Percentiles rank a stretch among this genome's conserved stretches.
Conservation (phyloP, 2,888 invertebrate species). For the Ditula angustiorana region DNA sequence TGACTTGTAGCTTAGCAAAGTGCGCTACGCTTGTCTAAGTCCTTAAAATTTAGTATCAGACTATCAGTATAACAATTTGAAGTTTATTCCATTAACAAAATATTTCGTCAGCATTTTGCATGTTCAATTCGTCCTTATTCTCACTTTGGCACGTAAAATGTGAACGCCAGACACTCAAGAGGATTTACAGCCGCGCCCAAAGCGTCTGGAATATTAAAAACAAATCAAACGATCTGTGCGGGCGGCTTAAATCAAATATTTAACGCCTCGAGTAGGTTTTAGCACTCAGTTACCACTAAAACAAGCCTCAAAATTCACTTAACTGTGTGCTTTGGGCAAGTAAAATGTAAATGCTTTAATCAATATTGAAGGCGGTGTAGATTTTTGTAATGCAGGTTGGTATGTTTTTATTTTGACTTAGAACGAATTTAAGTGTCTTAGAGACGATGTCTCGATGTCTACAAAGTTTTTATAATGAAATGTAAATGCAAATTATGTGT, state of each 20-base stretch:
- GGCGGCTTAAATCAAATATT: conserved; percentile 16
- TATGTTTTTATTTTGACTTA: no score
- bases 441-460: no score
- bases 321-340: not conserved
- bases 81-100: no score
- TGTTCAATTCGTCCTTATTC: no score
- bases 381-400: not conserved
- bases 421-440: no score
- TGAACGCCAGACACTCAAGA: conserved; percentile 5
- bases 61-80: no score
- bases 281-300: conserved; percentile 1
- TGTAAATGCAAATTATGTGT: no score
- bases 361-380: not conserved
- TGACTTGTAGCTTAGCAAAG: no score
- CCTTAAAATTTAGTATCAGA: no score
- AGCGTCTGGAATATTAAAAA: conserved; percentile 31
- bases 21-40: no score
- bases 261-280: conserved; percentile 15
- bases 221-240: conserved; percentile 11
- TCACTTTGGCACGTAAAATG: not conserved
- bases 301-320: not conserved
- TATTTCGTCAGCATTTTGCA: no score
- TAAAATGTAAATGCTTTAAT: not conserved
- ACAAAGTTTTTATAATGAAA: no score
- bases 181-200: conserved; percentile 14